Conservation (phyloP, 2,797 vertebrate genomes). For the Threskiornis aethiopicus region DNA sequence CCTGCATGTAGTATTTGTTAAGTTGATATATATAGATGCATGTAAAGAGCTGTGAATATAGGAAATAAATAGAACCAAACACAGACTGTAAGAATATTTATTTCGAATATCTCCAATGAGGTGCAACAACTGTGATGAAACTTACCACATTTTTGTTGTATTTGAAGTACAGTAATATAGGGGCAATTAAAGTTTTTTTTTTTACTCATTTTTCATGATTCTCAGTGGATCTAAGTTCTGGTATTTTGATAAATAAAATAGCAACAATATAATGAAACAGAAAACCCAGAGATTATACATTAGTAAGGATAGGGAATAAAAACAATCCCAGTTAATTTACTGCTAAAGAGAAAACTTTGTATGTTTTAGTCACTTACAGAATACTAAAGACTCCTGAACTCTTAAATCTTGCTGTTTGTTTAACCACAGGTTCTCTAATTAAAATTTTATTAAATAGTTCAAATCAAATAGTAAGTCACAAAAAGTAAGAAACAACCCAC, state of each 20-base stretch:
- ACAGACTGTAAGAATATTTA: not conserved
- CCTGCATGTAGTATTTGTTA: not conserved
- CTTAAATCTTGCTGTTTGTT: not conserved
- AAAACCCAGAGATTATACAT: not conserved
- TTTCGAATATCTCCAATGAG: not conserved
- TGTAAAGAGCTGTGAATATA: not conserved
- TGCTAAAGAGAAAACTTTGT: not conserved
- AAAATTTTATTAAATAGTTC: slow-evolving; percentile 15
- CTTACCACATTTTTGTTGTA: not conserved
- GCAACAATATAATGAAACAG: not conserved
- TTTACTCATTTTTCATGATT: not conserved
- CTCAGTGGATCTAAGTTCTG: not conserved
- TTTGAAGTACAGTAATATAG: not conserved
- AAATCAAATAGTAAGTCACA: not conserved
- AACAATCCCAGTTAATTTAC: not conserved
- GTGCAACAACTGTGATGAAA: not conserved
- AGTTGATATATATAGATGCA: not conserved
- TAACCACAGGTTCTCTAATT: slow-evolving; percentile 26
- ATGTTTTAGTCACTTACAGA: not conserved
- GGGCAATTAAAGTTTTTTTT: not conserved
- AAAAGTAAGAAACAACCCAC: not conserved
- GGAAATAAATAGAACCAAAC: not conserved
- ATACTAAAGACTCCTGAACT: not conserved
- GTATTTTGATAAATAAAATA: not conserved
- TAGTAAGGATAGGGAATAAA: not conserved